Conservation (phyloP, 2,113 vertebrate species). For the Erinaceus europaeus region DNA sequence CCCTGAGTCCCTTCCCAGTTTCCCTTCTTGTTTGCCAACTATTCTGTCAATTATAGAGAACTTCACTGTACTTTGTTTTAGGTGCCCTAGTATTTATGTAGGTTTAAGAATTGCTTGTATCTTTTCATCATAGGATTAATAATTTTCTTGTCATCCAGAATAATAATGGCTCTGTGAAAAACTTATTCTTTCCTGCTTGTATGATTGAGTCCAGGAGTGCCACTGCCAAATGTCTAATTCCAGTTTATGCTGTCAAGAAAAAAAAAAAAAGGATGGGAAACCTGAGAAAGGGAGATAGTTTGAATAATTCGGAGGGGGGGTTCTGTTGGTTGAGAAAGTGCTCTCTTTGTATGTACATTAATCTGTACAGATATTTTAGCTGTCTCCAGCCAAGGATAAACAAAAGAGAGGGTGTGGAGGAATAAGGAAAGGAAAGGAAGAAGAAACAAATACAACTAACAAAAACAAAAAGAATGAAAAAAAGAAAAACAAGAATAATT, state of each 20-base stretch:
- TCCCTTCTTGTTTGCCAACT: background rate
- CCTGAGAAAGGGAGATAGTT: slow-evolving; percentile 25
- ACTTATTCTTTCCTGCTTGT: background rate
- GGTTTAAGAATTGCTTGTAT: background rate
- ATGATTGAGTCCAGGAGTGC: background rate
- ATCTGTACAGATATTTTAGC: slow-evolving; percentile 29
- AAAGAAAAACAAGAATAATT: background rate
- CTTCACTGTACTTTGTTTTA: background rate
- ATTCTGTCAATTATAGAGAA: background rate
- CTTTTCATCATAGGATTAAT: background rate
- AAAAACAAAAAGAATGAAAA: background rate
- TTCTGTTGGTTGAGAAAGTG: slow-evolving; percentile 64
- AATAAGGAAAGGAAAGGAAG: background rate
- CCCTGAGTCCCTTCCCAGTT: background rate
- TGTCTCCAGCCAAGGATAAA: background rate
- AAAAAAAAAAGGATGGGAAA: slow-evolving; percentile 71
- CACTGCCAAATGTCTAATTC: slow-evolving; percentile 38
- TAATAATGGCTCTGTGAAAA: background rate
- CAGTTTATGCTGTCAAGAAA: slow-evolving; percentile 41
- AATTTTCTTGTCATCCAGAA: background rate
- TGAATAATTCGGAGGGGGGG: slow-evolving; percentile 80
- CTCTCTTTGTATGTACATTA: slow-evolving; percentile 65
- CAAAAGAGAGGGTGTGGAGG: background rate
- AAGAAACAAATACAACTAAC: background rate
- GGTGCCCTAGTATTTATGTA: background rate